phyloP scores from a whole-genome alignment of 92 coral and sea anemone genomes.

The Muricea muricata region DNA sequence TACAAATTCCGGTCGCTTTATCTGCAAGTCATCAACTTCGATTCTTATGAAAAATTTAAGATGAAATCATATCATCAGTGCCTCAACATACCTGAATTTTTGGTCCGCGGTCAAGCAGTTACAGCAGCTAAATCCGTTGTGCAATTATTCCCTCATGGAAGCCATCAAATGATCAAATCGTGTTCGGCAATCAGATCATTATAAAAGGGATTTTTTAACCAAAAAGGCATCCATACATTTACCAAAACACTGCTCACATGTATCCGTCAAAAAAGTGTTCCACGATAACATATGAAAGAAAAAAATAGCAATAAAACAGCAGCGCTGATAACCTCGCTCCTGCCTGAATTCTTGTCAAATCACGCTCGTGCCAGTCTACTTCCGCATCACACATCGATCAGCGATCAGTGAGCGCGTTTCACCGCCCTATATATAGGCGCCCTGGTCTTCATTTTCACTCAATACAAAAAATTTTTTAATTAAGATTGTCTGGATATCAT shows the following conservation, averaged over 20 bases:
- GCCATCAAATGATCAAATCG: background rate
- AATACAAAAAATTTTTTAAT: no score
- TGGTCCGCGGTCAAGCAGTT: conserved; percentile 25
- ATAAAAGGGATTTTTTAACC: background rate
- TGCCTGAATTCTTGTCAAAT: background rate
- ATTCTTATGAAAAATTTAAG: conserved; percentile 19
- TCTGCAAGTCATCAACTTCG: background rate
- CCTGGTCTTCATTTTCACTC: no score
- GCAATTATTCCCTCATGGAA: conserved; percentile 7
- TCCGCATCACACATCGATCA: conserved; percentile 52
- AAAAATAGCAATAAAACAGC: background rate
- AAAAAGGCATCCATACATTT: background rate
- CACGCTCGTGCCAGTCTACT: conserved; percentile 43
- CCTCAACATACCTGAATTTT: conserved; percentile 43
- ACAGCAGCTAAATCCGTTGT: background rate
- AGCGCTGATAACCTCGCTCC: background rate
- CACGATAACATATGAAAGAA: background rate
- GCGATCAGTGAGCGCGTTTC: conserved; percentile 15
- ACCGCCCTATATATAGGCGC: conserved; percentile 3
- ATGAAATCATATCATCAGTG: conserved; percentile 10
- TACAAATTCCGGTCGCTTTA: background rate
- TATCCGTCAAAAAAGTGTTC: background rate
- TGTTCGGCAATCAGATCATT: background rate
- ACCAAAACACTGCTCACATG: background rate
- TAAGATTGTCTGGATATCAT: no score